These are phyloP conservation scores for Diarsia dahlii DNA, from an alignment of 2,888 invertebrate species.

Conservation along the genomic window DNA sequence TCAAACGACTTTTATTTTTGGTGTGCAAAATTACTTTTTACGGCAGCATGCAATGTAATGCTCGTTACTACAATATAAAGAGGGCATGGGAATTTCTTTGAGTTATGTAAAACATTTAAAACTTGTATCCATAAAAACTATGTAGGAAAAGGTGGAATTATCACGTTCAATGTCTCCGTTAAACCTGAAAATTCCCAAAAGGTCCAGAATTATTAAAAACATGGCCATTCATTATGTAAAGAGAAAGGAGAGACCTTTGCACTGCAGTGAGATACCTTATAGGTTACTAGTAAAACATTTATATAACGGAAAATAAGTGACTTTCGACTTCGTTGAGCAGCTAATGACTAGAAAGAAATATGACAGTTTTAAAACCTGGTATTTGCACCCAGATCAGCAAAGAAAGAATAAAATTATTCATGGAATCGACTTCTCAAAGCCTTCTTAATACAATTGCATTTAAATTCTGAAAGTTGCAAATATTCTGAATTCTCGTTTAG, in stretches of 20 bases:
- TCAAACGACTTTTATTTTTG: background rate
- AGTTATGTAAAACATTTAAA: too few species aligned
- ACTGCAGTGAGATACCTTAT: too few species aligned
- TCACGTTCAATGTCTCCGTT: background rate
- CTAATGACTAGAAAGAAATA: background rate
- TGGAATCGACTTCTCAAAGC: background rate
- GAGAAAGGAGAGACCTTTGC: too few species aligned
- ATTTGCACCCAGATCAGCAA: background rate
- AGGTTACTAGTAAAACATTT: too few species aligned
- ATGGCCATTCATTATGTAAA: too few species aligned
- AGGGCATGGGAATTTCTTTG: too few species aligned
- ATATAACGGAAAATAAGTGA: too few species aligned
- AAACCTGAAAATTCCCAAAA: background rate
- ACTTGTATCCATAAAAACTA: background rate
- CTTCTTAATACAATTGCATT: too few species aligned
- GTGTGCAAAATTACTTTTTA: background rate
- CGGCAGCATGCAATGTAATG: background rate
- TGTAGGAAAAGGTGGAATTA: too few species aligned
- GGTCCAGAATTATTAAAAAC: background rate
- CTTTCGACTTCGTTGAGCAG: too few species aligned
- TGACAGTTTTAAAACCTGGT: background rate
- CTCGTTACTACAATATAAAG: too few species aligned
- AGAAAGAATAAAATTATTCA: background rate
- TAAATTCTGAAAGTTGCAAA: background rate
- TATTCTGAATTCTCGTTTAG: background rate